A percentile compares a stretch with the other conserved stretches of the same genome.
phyloP scores from a whole-genome alignment of 2,797 vertebrate species.

The Premnoplex brunnescens region DNA sequence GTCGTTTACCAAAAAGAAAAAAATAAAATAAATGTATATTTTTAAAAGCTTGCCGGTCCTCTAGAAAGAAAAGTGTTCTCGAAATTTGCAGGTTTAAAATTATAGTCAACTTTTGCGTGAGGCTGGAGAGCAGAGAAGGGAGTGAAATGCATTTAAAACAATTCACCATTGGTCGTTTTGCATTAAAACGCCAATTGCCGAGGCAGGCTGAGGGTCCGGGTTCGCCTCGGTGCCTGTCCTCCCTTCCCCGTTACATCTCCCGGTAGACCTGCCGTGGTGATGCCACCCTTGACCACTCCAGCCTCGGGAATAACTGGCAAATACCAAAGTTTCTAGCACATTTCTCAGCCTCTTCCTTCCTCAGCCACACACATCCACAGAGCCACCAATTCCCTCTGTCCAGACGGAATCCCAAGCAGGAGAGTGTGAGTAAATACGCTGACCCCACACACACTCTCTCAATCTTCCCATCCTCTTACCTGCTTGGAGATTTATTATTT shows the following conservation, averaged over 20 bases:
- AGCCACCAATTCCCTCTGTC: slow-evolving; percentile 59
- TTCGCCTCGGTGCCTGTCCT: slow-evolving; percentile 40
- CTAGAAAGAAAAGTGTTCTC: slow-evolving; percentile 39
- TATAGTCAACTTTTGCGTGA: slow-evolving; percentile 64
- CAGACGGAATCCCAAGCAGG: slow-evolving; percentile 63
- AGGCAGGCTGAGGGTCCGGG: slow-evolving; percentile 45
- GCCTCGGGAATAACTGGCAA: slow-evolving; percentile 49
- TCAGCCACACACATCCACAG: slow-evolving; percentile 28
- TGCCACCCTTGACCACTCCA: slow-evolving; percentile 50
- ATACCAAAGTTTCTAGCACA: slow-evolving; percentile 65
- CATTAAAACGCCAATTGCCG: slow-evolving; percentile 47
- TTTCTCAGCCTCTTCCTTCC: slow-evolving; percentile 39
- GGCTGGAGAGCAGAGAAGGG: slow-evolving; percentile 35
- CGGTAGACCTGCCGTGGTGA: slow-evolving; percentile 19
- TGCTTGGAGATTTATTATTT: slow-evolving; percentile 23
- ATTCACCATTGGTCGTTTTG: slow-evolving; percentile 59
- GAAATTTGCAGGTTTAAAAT: slow-evolving; percentile 51
- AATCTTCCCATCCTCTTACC: slow-evolving; percentile 61
- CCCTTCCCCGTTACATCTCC: slow-evolving; percentile 41
- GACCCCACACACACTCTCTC: slow-evolving; percentile 56
- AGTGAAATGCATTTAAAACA: slow-evolving; percentile 42
- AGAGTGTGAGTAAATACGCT: slow-evolving; percentile 51
- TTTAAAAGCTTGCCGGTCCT: neutral
- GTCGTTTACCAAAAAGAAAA: slow-evolving; percentile 68
- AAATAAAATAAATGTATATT: neutral